Evolutionary conservation across 2,113 vertebrate species (phyloP).

Genomic region (Calidris pugnax): DNA sequence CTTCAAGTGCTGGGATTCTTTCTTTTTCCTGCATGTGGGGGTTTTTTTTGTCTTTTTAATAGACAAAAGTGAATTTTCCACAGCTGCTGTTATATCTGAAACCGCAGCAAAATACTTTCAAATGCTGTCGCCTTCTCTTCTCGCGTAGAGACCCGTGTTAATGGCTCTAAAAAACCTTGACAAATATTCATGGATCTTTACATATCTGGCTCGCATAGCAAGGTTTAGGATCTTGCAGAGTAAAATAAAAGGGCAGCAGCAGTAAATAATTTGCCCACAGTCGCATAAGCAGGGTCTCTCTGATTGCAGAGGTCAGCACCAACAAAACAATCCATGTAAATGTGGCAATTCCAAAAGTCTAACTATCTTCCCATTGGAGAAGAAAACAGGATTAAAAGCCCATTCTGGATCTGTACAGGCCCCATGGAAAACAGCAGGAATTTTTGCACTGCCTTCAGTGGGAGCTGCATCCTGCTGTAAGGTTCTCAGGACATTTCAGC

Average conservation of each 20-base stretch:
- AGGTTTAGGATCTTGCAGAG: background rate
- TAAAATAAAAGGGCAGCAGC: background rate
- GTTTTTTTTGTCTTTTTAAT: background rate
- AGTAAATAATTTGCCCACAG: background rate
- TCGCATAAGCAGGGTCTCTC: background rate
- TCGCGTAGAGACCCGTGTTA: rapidly evolving
- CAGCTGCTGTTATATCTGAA: background rate
- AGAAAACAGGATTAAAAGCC: background rate
- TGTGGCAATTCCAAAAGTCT: background rate
- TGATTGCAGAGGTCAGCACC: background rate
- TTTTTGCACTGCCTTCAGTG: background rate
- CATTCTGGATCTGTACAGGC: background rate
- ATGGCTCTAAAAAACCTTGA: background rate
- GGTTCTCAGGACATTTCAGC: background rate
- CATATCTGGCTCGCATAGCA: rapidly evolving
- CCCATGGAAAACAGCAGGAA: background rate
- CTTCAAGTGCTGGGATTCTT: background rate
- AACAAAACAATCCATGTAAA: background rate
- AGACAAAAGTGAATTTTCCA: background rate
- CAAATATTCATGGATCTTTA: background rate
- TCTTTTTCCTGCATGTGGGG: background rate
- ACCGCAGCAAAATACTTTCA: background rate
- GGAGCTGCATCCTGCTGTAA: background rate
- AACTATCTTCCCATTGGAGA: background rate
- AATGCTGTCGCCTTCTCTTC: background rate